Conservation (phyloP, 2,797 vertebrate genomes). For the Silurus aristotelis region DNA sequence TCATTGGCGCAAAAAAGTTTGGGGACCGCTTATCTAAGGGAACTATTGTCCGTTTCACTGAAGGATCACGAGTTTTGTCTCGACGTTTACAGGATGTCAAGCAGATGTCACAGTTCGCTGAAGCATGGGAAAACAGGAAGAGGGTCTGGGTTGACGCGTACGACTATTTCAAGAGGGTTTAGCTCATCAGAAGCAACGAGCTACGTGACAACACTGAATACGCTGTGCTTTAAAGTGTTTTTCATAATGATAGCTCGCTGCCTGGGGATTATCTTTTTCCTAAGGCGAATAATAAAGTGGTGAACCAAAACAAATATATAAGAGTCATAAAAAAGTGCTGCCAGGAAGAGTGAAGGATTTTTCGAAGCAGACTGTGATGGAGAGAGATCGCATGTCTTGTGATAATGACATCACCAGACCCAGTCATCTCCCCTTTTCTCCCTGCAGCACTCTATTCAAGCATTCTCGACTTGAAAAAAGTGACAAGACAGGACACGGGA, state of each 20-base stretch:
- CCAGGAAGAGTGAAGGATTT: constrained; percentile 20
- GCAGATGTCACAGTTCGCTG: constrained; percentile 19
- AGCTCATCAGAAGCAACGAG: constrained; percentile 18
- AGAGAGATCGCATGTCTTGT: constrained; percentile 14
- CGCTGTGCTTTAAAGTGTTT: background rate
- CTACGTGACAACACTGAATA: background rate
- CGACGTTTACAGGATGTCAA: constrained; percentile 26
- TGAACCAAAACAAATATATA: background rate
- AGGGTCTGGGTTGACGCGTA: background rate
- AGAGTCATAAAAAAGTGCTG: constrained; percentile 5
- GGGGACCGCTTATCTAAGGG: background rate
- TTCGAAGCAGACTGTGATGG: background rate
- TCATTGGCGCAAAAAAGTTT: no score
- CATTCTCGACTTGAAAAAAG: constrained; percentile 34
- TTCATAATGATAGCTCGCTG: constrained; percentile 8
- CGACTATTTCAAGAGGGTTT: background rate
- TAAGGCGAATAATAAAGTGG: background rate
- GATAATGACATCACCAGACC: constrained; percentile 34
- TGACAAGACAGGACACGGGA: constrained; percentile 46
- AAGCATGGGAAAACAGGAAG: constrained; percentile 37
- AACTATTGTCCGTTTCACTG: background rate
- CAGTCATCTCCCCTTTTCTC: background rate
- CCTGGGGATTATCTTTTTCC: background rate
- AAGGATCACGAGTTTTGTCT: constrained; percentile 21
- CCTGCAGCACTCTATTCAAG: background rate